Base-by-base conservation (phyloP, 2,113 vertebrate genomes). In the Gymnocephalus cernua region DNA sequence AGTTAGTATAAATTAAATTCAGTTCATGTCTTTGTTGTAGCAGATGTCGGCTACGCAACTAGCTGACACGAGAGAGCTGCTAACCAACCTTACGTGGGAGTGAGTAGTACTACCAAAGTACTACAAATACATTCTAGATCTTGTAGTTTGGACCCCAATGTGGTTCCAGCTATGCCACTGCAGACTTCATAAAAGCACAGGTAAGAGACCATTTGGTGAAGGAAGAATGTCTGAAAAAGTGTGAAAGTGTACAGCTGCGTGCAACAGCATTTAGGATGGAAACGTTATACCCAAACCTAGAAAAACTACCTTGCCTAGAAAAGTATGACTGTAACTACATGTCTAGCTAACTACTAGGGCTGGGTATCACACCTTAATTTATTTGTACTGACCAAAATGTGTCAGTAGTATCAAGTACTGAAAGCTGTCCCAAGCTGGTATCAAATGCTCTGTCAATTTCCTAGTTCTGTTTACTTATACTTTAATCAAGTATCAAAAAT, bases 181-280 rank as follows among this genome's bases (percentile, higher is more conserved):
- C 14, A 35, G 64, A 27, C n/a, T 59, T 32, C 6, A 32, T 32
- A 32, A 5, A 32, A 32, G 32, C 53, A 54, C n/a, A 23, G 53
- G 53, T 19, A 19, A 11, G 47, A 48, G 47, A 48, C 47, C 5
- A 48, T 23, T 54, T 54, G 53, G 53, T 54, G 53, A 54, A 54
- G 6, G n/a, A 13, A 53, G 54, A 27, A 58, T 32, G 32, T 32
- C 32, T 32, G 32, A 32, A 32, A 32, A 32, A 32, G 32, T 32
- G 32, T 5, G 32, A 32, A 32, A 32, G 32, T 6, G 32, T 32
- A 32, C 70, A 63, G n/a, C 62, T 41, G 67, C 77, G 53, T 51
- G 53, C 29, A 70, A 38, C 62, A 45, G 16, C 35, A 41, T 50
- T 1, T 58, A 78, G 63, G 44, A 54, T 81, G 18, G 3, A 70